Evolutionary conservation across 2,113 vertebrate genomes (phyloP).

Genomic region (Chelonoidis abingdonii): DNA sequence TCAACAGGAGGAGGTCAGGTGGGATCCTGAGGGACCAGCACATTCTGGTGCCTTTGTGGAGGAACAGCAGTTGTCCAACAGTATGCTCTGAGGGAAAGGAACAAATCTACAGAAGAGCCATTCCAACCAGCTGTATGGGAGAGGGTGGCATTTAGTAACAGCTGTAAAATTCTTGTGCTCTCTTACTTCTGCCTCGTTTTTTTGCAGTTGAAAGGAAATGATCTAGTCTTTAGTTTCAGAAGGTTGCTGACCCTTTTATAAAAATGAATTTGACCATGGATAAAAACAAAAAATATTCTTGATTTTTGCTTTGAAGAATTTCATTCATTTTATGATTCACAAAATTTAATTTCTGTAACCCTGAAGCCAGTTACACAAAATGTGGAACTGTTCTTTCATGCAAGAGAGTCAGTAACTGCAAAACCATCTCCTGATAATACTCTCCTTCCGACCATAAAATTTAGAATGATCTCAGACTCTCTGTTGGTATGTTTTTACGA

Average conservation of each 20-base stretch:
- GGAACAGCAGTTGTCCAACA: not conserved
- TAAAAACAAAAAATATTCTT: not conserved
- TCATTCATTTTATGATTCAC: not conserved
- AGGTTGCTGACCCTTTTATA: not conserved
- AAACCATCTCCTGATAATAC: not conserved
- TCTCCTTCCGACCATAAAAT: not conserved
- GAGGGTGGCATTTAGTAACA: rapidly evolving
- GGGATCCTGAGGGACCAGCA: not conserved
- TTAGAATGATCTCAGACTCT: not conserved
- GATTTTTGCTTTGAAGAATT: not conserved
- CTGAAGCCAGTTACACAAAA: not conserved
- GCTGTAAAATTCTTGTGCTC: not conserved
- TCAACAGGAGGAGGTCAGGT: not conserved
- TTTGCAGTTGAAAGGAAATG: not conserved
- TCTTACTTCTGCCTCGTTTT: conserved; percentile 11
- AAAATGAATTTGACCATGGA: not conserved
- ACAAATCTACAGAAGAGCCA: not conserved
- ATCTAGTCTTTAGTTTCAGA: not conserved
- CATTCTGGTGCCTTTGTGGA: not conserved
- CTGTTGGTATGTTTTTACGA: conserved; percentile 15
- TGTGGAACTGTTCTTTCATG: not conserved
- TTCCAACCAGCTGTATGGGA: not conserved
- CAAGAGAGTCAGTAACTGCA: not conserved
- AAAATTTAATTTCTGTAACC: not conserved
- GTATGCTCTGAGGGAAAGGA: not conserved